These are phyloP conservation scores for Protophormia terraenovae DNA, from an alignment of 2,888 invertebrate genomes.

Conservation along the genomic window DNA sequence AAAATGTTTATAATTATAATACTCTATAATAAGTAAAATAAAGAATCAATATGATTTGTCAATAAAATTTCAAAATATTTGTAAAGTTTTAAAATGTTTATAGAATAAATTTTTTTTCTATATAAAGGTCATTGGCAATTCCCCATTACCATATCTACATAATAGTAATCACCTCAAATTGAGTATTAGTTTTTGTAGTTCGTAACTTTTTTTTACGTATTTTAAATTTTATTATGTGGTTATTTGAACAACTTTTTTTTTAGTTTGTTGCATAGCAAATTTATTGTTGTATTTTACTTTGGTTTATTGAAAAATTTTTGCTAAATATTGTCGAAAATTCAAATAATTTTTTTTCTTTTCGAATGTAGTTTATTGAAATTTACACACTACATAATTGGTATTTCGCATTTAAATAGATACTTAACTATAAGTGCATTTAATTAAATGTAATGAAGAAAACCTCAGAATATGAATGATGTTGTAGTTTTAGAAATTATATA, in stretches of 20 bases:
- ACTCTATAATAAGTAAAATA: no score
- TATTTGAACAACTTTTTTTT: constrained; percentile 23
- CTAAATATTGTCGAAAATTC: constrained; percentile 11
- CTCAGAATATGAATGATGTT: background rate
- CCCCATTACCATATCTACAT: background rate
- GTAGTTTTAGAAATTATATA: background rate
- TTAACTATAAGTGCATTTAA: constrained; percentile 12
- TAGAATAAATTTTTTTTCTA: background rate
- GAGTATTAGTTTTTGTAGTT: background rate
- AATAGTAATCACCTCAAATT: background rate
- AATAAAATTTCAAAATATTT: no score
- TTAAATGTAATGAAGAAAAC: background rate
- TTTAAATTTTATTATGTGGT: constrained; percentile 54
- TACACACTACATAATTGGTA: background rate
- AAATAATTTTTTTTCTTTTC: background rate
- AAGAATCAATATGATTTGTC: no score
- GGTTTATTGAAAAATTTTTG: constrained; percentile 4
- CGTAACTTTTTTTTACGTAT: background rate
- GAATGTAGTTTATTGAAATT: background rate
- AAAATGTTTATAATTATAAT: no score
- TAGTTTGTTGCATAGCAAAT: constrained; percentile 30
- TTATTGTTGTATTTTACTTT: constrained; percentile 17
- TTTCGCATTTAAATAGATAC: background rate
- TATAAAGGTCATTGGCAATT: background rate
- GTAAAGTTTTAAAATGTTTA: no score